These are phyloP conservation scores for Acrocyrtus sp. DNA, from an alignment of 2,888 invertebrate species.

Conservation along the genomic window DNA sequence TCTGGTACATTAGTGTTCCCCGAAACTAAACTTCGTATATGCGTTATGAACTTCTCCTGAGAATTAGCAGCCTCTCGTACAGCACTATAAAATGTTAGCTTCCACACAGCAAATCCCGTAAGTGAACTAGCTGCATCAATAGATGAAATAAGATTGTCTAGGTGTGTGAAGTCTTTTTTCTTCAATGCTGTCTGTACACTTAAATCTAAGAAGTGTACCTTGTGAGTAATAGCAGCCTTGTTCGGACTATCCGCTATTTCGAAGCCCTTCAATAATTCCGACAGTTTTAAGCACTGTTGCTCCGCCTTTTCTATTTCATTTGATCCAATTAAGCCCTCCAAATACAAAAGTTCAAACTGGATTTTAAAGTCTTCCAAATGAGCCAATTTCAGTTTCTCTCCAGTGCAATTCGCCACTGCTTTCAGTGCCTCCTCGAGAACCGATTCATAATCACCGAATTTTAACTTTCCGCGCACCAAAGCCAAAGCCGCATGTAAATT, in stretches of 20 bases:
- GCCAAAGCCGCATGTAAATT: constrained; percentile 52
- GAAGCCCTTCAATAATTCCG: constrained; percentile 13
- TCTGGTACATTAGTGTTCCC: constrained; percentile 14
- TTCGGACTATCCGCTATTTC: constrained; percentile 14
- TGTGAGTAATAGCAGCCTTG: no score
- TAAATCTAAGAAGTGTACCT: constrained; percentile 21
- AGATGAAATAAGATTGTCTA: background rate
- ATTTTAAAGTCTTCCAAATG: constrained; percentile 4
- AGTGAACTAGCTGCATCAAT: background rate
- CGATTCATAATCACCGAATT: constrained; percentile 58
- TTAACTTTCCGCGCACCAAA: constrained; percentile 50
- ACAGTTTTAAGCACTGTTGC: constrained; percentile 12
- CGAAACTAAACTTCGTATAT: constrained; percentile 6
- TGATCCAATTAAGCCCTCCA: constrained; percentile 41
- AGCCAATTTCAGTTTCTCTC: constrained; percentile 16
- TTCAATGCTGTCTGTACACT: constrained; percentile 24
- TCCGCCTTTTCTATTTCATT: constrained; percentile 30
- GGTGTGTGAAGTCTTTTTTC: constrained; percentile 8
- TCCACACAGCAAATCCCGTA: constrained; percentile 12
- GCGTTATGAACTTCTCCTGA: constrained; percentile 5
- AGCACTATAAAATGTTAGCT: constrained; percentile 30
- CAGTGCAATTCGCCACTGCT: constrained; percentile 24
- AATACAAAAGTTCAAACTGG: constrained; percentile 32
- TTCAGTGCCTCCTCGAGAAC: constrained; percentile 44
- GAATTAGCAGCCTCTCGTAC: constrained; percentile 1